Conservation (phyloP, 2,113 vertebrate genomes). For the Neoarius graeffei region DNA sequence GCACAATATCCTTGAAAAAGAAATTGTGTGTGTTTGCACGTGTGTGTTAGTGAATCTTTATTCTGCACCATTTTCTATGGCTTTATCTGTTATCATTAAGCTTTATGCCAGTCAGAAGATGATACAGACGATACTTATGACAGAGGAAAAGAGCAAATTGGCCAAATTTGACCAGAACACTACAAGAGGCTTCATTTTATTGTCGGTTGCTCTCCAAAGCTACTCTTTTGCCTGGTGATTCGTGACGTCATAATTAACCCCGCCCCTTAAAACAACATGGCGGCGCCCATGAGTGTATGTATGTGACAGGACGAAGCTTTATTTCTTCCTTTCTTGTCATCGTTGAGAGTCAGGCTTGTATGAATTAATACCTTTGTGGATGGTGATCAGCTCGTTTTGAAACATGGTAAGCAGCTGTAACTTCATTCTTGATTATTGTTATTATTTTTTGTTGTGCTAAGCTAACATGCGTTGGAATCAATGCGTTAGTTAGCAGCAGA, state of each 20-base stretch:
- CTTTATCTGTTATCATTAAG: no score
- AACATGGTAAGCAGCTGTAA: slow-evolving; percentile 22
- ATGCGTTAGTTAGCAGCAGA: neutral
- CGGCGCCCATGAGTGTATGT: slow-evolving; percentile 32
- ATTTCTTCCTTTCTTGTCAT: neutral
- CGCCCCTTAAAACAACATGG: slow-evolving; percentile 28
- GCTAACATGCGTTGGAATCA: neutral
- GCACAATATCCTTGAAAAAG: neutral
- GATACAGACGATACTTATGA: neutral
- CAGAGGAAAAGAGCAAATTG: neutral
- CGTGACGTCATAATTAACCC: slow-evolving; percentile 13
- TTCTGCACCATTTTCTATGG: neutral
- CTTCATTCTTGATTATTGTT: neutral
- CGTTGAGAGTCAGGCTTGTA: neutral
- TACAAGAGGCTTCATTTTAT: no score
- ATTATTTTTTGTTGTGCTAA: neutral
- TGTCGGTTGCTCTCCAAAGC: neutral
- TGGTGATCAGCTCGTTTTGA: neutral
- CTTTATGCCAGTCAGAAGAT: neutral
- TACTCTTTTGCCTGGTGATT: slow-evolving; percentile 17
- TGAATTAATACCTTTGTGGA: neutral
- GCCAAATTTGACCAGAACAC: neutral
- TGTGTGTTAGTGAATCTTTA: neutral
- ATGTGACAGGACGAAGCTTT: slow-evolving; percentile 29
- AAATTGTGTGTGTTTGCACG: neutral